These are phyloP conservation scores for Ramphastos sulfuratus DNA, from an alignment of 2,113 vertebrate genomes.

Conservation along the genomic window DNA sequence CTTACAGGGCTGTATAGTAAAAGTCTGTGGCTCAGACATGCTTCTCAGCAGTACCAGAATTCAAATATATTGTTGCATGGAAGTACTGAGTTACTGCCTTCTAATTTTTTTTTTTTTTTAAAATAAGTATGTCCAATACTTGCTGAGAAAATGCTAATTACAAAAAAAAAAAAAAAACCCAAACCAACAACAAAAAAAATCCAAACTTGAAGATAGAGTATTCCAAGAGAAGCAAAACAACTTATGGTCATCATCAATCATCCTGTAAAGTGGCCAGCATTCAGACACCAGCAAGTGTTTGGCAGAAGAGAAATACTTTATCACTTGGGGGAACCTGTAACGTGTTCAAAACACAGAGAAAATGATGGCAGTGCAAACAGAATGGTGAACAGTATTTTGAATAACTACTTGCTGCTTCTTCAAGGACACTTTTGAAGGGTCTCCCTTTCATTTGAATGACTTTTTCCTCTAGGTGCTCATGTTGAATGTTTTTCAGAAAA, in stretches of 20 bases:
- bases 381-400: background rate
- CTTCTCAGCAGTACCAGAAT: background rate
- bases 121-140: background rate
- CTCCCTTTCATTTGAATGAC: background rate
- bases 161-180: background rate
- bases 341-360: background rate
- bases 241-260: background rate
- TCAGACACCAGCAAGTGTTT: background rate
- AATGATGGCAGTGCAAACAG: background rate
- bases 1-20: background rate
- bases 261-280: background rate
- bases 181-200: no score
- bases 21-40: background rate
- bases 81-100: background rate
- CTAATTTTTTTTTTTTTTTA: background rate
- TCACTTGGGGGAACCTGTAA: background rate
- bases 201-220: background rate
- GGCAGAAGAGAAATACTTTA: background rate
- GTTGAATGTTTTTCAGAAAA: background rate
- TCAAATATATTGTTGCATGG: background rate
- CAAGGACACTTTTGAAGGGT: background rate
- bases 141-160: background rate
- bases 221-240: background rate
- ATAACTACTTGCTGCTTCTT: background rate
- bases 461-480: background rate